Evolutionary conservation across 2,888 invertebrate species (phyloP), one percentile per base, ranked within the genome.

Genomic region (Melinopterus prodromus): DNA sequence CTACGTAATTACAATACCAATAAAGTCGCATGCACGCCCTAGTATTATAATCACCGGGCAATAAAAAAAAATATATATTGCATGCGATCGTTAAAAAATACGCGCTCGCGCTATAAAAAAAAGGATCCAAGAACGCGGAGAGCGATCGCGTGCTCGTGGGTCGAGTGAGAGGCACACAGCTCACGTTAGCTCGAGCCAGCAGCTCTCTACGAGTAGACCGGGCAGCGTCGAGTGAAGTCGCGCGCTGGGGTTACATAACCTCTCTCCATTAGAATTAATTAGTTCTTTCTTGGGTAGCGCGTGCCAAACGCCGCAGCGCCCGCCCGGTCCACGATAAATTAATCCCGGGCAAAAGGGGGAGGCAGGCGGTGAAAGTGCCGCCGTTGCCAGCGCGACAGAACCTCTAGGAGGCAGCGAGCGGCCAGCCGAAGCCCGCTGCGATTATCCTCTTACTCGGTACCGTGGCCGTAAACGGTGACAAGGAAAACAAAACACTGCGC

Each of bases 221-320:
- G 74, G 7, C 9, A n/a, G 74, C 74, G n/a, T 15, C 16, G 74
- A 74, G 16, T 16, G 76, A 53, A 53, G 53, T 53, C 53, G 53
- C 53, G 38, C 12, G 35, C 16, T 35, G 74, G 76, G 81, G 84
- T 87, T 87, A 85, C 86, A 85, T 87, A 87, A 87, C 85, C 84
- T 53, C 53, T 53, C 74, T 84, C 87, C 85, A 87, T 87, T 87
- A 87, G 87, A 87, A 87, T 87, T 87, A 87, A 87, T 87, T 87
- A 87, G 87, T 86, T 86, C 86, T 87, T 87, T 87, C 87, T 87
- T 86, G 84, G 82, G 35, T 9, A 36, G 85, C 87, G 86, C 87
- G 87, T 87, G 87, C 87, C 87, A 84, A 82, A 15, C 71, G 74
- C 35, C 74, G 74, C 35, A 77, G 69, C 69, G 69, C 72, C 36